Evolutionary conservation across 2,113 vertebrate species (phyloP), one percentile per base, ranked within the genome.

Genomic region (Condylura cristata): DNA sequence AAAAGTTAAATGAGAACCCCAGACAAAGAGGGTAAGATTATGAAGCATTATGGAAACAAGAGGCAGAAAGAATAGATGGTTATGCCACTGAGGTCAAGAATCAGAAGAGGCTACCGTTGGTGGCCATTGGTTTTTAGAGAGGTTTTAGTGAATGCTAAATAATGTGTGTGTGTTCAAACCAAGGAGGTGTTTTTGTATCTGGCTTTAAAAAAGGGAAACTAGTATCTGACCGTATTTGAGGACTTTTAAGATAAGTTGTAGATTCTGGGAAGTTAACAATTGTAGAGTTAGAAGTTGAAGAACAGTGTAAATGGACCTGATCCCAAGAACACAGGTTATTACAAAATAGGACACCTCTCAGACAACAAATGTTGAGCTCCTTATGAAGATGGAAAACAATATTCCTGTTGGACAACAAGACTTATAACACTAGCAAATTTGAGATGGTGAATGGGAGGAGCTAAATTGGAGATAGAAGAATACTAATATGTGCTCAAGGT

Each of bases 81-180:
- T 24, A 32, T 63, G 16, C 13, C 56, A 72, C 39, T 39, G 41
- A 41, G 28, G 75, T 3, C 46, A 53, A 56, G 34, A 74, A 37
- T 78, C 28, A 37, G 63, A 90, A 41, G 18, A n/a, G 37, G 66
- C 24, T 78, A 71, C 34, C 63, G n/a, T 20, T 44, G 9, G 9
- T 90, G n/a, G 41, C 78, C 24, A 71, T 70, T 86, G 56, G 37
- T 79, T 53, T 84, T 61, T 81, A 81, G 18, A 86, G 75, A 87
- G 18, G 51, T 83, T 58, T 78, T 84, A 72, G 24, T 74, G 56
- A n/a, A 24, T 87, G 14, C n/a, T 74, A 80, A 68, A 16, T 60
- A 41, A 63, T 18, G 6, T 89, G 63, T 80, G 41, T 82, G 10
- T 11, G 41, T 65, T 34, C 17, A 41, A 1, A 24, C 65, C 56